Evolutionary conservation across 2,113 vertebrate genomes (phyloP), one percentile per base, ranked within the genome.

Genomic region (Neopipo cinnamomea): DNA sequence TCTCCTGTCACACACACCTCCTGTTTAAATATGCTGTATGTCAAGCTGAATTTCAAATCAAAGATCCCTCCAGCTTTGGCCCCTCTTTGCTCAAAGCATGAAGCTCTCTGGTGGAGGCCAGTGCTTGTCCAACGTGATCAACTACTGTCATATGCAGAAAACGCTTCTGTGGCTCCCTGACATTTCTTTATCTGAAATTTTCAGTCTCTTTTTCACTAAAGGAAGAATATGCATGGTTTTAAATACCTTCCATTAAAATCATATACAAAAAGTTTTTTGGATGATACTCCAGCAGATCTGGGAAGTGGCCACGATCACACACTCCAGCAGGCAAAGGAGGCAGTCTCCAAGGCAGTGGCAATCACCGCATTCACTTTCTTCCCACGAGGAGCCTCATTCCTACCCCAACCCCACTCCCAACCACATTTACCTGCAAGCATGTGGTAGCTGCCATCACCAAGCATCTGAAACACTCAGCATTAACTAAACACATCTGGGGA

Each of bases 121-220:
- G 37, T 0, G 0, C 18, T 75, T 31, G 9, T 3, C 44, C 46
- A 93, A 35, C 2, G 0, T 11, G 17, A 59, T 47, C 59, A 85
- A 1, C 35, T 50, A 23, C 61, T 65, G 35, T 39, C 76, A 87
- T 31, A 49, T 44, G 39, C 56, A 89, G n/a, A 91, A 87, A 80
- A 44, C 0, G 0, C 18, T 86, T 82, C 65, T 68, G 35, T 67
- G 83, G 28, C 53, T 67, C 83, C 65, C 61, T 84, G 47, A 27
- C 19, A 46, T 49, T 83, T 53, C 58, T 31, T 67, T n/a, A 53
- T 67, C 82, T 47, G 13, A 82, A 59, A 12, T 49, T 90, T 85
- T 83, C 47, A 47, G 19, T 42, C 31, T n/a, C n/a, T 41, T 58
- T n/a, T 89, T 89, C 55, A 49, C 8, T 66, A n/a, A 86, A 63